phyloP scores from a whole-genome alignment of 2,888 invertebrate genomes.

The Patella ulyssiponensis region DNA sequence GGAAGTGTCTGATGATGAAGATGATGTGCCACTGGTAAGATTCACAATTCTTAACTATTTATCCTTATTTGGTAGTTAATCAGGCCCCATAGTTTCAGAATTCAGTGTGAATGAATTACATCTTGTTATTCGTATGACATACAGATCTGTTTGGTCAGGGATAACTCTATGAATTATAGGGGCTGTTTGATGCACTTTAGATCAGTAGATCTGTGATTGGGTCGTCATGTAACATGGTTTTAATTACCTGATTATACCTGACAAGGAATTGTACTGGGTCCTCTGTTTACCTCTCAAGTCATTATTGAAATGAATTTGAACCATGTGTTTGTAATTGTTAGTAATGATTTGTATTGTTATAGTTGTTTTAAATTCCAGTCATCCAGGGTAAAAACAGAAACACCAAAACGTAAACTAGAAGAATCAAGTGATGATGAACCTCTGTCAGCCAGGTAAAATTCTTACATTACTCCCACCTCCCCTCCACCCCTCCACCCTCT shows the following conservation, averaged over 20 bases:
- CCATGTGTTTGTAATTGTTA: neutral
- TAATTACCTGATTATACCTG: no score
- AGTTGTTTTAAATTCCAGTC: constrained; percentile 30
- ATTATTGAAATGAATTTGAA: neutral
- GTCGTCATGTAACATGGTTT: no score
- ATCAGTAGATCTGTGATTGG: no score
- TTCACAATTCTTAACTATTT: neutral
- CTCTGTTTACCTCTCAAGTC: neutral
- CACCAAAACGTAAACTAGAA: constrained; percentile 42
- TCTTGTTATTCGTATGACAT: no score
- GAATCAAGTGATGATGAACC: constrained; percentile 67
- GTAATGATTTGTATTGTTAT: neutral
- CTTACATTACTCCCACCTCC: no score
- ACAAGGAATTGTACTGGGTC: no score
- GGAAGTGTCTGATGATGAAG: constrained; percentile 48
- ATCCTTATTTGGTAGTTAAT: neutral
- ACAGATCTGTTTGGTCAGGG: no score
- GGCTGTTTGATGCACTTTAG: no score
- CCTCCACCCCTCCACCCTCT: no score
- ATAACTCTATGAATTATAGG: no score
- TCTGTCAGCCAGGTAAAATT: constrained; percentile 55
- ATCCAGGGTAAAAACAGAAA: constrained; percentile 40
- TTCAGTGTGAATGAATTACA: no score
- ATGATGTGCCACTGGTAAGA: constrained; percentile 59
- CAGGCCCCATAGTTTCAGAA: no score